Base-by-base conservation (phyloP, 2,113 vertebrate genomes). In the Suncus etruscus region DNA sequence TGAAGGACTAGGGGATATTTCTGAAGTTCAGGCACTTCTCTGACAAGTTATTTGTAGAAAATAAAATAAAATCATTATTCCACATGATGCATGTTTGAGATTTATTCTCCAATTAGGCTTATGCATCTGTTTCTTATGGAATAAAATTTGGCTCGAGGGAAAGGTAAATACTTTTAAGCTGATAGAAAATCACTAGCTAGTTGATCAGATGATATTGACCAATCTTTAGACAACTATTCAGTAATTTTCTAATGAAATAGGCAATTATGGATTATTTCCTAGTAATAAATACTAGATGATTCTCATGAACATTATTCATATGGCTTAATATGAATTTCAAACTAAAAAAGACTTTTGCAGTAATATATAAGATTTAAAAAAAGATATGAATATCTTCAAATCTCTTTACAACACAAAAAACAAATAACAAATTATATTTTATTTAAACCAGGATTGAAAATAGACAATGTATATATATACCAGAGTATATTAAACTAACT, bases 51-150 rank as follows among this genome's bases (percentile, higher is more conserved):
- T 95, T 95, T 75, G 2, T 83, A 90, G 87, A 95, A 96, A 96
- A 95, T 31, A 91, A 88, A 95, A 83, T 93, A 96, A 94, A 95
- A 97, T 96, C 84, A 91, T 39, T 83, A 96, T 74, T 96, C 85
- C 73, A 96, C 50, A 83, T 94, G 86, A 96, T 95, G 89, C 50
- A 29, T 10, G 39, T 39, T 80, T 94, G 65, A 93, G 87, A 96
- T 96, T 97, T 97, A 96, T 95, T 97, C 92, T 96, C 82, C 68
- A 90, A 12, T 97, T 97, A 97, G 91, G 75, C 47, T 93, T 92
- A 75, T 72, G 18, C n/a, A 70, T 96, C 83, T 94, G 66, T 92
- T 96, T 88, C 97, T 95, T 92, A 80, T 85, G 72, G 94, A 97
- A 87, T 50, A 69, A 73, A 85, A 95, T 96, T 95, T 96, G 84